Evolutionary conservation across 2,797 vertebrate genomes (phyloP), one percentile per base, ranked within the genome.

Genomic region (Pseudochirops cupreus): DNA sequence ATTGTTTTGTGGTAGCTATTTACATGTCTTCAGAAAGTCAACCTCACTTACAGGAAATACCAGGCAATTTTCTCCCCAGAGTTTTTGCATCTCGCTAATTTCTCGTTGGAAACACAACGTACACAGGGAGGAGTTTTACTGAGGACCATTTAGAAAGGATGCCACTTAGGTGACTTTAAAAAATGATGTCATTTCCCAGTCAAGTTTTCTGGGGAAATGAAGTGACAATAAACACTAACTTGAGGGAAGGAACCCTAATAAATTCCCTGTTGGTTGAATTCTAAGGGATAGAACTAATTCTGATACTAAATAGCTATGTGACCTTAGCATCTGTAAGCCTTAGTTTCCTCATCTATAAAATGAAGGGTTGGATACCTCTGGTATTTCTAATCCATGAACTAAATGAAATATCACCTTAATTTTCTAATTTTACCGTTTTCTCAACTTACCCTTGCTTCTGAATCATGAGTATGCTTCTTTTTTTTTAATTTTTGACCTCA

Each of bases 91-190:
- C 11, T 24, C 28, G 74, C 53, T 74, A 92, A 9, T 12, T 14
- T 91, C 55, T 58, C 39, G 39, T 14, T 95, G 14, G 5, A 57
- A 93, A 13, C 91, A 95, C 33, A 53, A 52, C 7, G 52, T n/a
- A 59, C 46, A 56, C 33, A 87, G 94, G 87, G 39, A 95, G 91
- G 39, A 96, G 95, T 96, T 95, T 96, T 56, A 95, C 54, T 3
- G 46, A 33, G 21, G 2, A 91, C 5, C 13, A n/a, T n/a, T n/a
- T n/a, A 67, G 62, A n/a, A 67, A 67, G 33, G 33, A 67, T 31
- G 7, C 96, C 62, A 55, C 89, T 57, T 94, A 89, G 59, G 54
- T 58, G 90, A 58, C 82, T 90, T 46, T 52, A 14, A 52, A 26
- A 90, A 90, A 53, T 92, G 5, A 56, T 91, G 11, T 46, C 92